Conservation (phyloP, 2,888 invertebrate species). For the Omphaloscelis lunosa region DNA sequence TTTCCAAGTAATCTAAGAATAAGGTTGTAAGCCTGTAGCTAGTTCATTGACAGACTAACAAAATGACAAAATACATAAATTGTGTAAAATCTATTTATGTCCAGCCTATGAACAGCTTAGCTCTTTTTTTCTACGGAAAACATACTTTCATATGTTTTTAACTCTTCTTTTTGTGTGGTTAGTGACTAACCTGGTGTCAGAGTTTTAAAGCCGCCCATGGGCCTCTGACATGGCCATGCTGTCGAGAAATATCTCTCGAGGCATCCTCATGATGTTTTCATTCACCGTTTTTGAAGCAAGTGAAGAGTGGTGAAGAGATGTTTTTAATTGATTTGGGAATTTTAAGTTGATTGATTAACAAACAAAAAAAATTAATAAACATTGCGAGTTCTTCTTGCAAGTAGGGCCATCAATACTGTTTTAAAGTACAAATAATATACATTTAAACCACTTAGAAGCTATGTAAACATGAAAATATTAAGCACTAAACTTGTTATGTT, state of each 20-base stretch:
- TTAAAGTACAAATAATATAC: neutral
- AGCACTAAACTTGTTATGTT: neutral
- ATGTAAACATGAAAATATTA: slow-evolving; percentile 8
- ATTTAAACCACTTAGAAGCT: neutral
- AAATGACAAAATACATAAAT: neutral
- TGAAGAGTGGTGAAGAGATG: neutral
- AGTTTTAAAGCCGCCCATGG: too few species aligned
- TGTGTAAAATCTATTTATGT: neutral
- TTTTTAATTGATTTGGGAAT: neutral
- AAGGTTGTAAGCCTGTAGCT: neutral
- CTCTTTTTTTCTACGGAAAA: neutral
- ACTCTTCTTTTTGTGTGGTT: neutral
- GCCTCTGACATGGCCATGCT: too few species aligned
- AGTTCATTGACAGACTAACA: neutral
- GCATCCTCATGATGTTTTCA: too few species aligned
- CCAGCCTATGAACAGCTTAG: neutral
- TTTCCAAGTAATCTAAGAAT: neutral
- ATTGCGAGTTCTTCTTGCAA: neutral
- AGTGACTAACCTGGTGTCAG: too few species aligned
- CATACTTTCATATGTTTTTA: neutral
- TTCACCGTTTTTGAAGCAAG: too few species aligned
- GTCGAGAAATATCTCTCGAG: too few species aligned
- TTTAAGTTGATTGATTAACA: neutral
- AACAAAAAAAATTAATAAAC: neutral
- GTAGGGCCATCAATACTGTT: neutral